Percentiles rank a stretch among this genome's conserved stretches.
phyloP scores from a whole-genome alignment of 2,797 vertebrate genomes.

The Falco cherrug region DNA sequence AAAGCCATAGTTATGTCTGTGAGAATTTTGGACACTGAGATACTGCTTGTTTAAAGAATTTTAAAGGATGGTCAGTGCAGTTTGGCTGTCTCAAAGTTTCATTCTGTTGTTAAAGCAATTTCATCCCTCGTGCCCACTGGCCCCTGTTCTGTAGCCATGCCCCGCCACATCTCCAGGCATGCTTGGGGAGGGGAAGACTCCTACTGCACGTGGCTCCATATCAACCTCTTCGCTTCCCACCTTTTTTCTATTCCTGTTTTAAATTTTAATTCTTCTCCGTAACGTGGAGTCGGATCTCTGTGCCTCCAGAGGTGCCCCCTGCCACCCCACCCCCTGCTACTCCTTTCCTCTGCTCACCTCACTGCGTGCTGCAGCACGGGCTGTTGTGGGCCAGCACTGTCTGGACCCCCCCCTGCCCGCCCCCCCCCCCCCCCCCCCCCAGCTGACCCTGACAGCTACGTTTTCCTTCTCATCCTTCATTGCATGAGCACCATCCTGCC shows the following conservation, averaged over 20 bases:
- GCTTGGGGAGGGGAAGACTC: too few relatives aligned
- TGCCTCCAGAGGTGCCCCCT: neutral
- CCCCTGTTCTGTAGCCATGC: neutral
- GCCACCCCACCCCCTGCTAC: neutral
- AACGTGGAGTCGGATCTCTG: neutral
- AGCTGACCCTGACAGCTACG: accelerated
- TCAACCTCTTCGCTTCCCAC: neutral
- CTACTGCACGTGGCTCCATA: neutral
- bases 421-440: too few relatives aligned
- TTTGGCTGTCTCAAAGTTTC: neutral
- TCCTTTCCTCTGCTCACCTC: neutral
- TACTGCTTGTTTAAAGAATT: neutral
- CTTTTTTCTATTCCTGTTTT: neutral
- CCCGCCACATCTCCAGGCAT: neutral
- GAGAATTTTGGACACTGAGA: neutral
- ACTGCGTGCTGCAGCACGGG: accelerated
- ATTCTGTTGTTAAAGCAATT: neutral
- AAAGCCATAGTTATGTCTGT: neutral
- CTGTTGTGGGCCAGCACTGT: neutral
- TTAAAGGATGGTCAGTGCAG: neutral
- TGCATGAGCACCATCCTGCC: neutral
- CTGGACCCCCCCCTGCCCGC: neutral
- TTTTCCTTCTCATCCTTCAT: neutral
- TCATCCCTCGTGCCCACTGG: neutral
- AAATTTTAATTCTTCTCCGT: neutral